phyloP scores from a whole-genome alignment of 2,113 vertebrate genomes.

The Neopipo cinnamomea region DNA sequence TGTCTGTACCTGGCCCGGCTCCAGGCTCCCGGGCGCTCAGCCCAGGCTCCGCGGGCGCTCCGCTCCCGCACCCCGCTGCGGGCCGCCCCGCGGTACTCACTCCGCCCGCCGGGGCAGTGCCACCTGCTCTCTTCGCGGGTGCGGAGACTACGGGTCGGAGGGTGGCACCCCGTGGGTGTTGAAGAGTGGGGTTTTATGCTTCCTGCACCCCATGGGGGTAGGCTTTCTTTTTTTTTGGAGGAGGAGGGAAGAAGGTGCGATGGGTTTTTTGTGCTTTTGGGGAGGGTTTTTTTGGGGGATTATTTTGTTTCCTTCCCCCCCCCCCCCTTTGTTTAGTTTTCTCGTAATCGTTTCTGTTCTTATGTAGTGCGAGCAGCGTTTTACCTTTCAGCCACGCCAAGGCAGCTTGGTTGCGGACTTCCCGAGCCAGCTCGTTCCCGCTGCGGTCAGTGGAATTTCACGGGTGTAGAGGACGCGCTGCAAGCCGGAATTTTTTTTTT shows the following conservation, averaged over 20 bases:
- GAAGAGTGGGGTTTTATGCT: fast-evolving
- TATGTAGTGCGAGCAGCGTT: background rate
- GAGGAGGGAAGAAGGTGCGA: background rate
- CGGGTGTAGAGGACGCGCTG: background rate
- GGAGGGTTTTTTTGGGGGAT: background rate
- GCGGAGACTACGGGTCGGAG: background rate
- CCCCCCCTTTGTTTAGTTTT: background rate
- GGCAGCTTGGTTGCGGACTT: background rate
- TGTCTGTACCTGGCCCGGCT: background rate
- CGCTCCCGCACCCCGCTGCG: background rate
- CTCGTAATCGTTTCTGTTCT: background rate
- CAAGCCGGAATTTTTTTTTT: too few relatives aligned
- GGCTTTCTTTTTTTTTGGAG: background rate
- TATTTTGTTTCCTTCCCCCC: background rate
- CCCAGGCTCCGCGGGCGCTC: background rate
- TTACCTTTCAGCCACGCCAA: background rate
- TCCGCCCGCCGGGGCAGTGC: background rate
- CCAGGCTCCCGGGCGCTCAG: background rate
- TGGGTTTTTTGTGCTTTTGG: background rate
- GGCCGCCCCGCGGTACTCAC: background rate
- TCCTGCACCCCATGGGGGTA: background rate
- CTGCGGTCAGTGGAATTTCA: background rate
- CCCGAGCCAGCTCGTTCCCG: background rate
- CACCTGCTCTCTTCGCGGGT: background rate
- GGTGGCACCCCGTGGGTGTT: too few relatives aligned